phyloP scores from a whole-genome alignment of 2,888 invertebrate genomes.

The Cryptocheilus praepositus region DNA sequence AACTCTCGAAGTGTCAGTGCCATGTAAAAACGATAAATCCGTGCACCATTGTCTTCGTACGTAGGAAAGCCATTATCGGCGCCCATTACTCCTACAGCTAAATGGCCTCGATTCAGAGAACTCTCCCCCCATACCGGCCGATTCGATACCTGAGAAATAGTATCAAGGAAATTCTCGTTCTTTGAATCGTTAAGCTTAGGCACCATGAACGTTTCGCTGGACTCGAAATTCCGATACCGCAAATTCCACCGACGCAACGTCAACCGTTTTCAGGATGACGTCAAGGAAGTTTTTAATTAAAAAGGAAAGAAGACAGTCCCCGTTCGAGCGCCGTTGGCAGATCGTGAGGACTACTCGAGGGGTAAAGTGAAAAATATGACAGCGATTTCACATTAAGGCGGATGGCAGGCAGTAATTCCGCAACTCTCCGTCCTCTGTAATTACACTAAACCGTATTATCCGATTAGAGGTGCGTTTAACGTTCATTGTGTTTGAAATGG shows the following conservation, averaged over 20 bases:
- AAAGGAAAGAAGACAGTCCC: no score
- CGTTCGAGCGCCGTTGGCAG: no score
- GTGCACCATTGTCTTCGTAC: slow-evolving; percentile 44
- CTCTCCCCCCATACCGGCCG: slow-evolving; percentile 18
- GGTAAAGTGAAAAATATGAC: no score
- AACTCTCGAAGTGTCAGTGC: slow-evolving; percentile 45
- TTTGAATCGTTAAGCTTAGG: slow-evolving; percentile 47
- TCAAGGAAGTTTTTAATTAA: no score
- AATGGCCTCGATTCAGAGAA: slow-evolving; percentile 50
- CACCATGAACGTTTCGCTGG: slow-evolving; percentile 30
- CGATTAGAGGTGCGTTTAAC: no score
- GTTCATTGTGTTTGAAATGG: no score
- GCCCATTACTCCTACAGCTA: slow-evolving; percentile 49
- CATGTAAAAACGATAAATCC: slow-evolving; percentile 59
- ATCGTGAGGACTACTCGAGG: no score
- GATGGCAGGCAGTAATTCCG: no score
- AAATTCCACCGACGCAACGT: slow-evolving; percentile 28
- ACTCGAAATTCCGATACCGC: slow-evolving; percentile 42
- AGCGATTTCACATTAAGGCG: no score
- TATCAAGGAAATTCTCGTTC: slow-evolving; percentile 49
- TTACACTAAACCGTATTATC: no score
- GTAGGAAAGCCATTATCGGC: slow-evolving; percentile 52
- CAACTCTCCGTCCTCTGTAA: no score
- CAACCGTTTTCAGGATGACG: no score
- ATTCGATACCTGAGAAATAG: slow-evolving; percentile 53